Evolutionary conservation across 2,797 vertebrate genomes (phyloP), one percentile per base, ranked within the genome.

Genomic region (Karalla daura): DNA sequence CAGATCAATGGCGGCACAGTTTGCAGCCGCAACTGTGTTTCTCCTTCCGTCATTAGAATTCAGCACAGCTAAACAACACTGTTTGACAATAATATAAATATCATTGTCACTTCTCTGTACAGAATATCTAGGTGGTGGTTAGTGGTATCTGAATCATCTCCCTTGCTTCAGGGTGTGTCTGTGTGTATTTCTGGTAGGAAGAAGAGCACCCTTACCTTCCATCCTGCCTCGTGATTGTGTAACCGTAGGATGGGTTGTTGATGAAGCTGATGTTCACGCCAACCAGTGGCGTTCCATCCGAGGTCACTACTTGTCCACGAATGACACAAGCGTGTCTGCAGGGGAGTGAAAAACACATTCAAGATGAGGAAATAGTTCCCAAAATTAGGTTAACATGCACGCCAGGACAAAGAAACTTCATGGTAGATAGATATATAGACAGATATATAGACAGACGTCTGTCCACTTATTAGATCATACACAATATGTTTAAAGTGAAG

Each of bases 261-360:
- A 95, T 94, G 70, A 99, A 99, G 71, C 96, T 99, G 93, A 99
- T 95, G 89, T 98, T 99, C 80, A 99, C 98, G 24, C 98, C 98
- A 20, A 99, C 97, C 59, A 99, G 93, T 0, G 98, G 96, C 4
- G 97, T 99, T 30, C 96, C 96, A 32, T 99, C 98, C 0, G 96
- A 96, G 0, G 98, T 99, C 85, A 98, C 96, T 61, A 98, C 98
- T 88, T 99, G 97, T 70, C 98, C 98, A 72, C 98, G 96, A 49
- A 99, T 99, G 68, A 99, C 98, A 87, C 97, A 99, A 0, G 95
- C 96, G 0, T 99, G 97, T 59, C 98, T 99, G 91, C 5, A 51
- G 1, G 49, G n/a, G 37, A 76, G 18, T 52, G 39, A 64, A 37
- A 44, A 13, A 30, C 21, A 40, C 9, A 20, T 23, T 40, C 28